Percentiles rank a stretch among this genome's conserved stretches.
Evolutionary conservation across 2,888 invertebrate species (phyloP).

Genomic region (Lymantria dispar): DNA sequence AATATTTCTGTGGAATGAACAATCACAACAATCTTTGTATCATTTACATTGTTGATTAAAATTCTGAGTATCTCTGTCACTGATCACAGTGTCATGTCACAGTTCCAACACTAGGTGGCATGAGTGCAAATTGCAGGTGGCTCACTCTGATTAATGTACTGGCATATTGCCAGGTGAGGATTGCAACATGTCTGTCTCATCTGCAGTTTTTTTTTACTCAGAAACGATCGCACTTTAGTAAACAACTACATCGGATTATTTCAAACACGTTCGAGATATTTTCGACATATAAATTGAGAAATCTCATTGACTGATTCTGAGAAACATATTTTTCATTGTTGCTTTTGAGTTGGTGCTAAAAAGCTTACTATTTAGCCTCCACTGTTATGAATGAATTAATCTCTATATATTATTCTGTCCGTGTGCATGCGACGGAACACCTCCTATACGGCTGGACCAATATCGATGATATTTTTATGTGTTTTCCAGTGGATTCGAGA

Average conservation of each 20-base stretch:
- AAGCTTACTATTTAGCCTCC: too few species aligned
- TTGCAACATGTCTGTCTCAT: conserved; percentile 45
- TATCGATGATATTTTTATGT: too few species aligned
- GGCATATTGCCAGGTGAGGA: conserved; percentile 40
- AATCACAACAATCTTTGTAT: not conserved
- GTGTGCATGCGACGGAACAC: too few species aligned
- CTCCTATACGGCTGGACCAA: too few species aligned
- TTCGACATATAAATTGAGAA: not conserved
- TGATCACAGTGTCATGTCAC: conserved; percentile 18
- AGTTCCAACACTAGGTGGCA: conserved; percentile 32
- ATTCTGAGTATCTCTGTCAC: conserved; percentile 14
- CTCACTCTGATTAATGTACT: conserved; percentile 47
- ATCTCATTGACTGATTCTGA: not conserved
- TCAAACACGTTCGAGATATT: conserved; percentile 7
- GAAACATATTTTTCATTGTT: conserved; percentile 1
- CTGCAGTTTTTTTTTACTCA: conserved; percentile 22
- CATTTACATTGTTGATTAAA: conserved; percentile 6
- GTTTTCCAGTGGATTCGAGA: too few species aligned
- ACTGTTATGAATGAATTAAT: too few species aligned
- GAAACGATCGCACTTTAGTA: conserved; percentile 24
- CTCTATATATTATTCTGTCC: too few species aligned
- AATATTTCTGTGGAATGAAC: too few species aligned
- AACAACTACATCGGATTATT: conserved; percentile 17
- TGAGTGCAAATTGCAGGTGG: conserved; percentile 51
- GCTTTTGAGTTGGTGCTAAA: not conserved